Conservation (phyloP, 2,797 vertebrate genomes). For the Ispidina picta region DNA sequence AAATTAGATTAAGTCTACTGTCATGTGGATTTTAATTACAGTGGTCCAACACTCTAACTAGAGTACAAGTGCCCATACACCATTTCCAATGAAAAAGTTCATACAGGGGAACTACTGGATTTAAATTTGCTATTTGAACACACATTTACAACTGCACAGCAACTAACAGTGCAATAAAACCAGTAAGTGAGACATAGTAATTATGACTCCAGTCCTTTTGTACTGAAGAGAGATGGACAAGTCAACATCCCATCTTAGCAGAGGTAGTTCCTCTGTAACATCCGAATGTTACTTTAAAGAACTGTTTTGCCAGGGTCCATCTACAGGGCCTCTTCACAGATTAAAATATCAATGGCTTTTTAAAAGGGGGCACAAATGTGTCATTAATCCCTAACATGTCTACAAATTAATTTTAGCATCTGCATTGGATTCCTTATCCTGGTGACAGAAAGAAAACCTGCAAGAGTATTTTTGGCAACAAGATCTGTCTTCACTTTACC, state of each 20-base stretch:
- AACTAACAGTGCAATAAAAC: background rate
- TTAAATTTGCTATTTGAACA: background rate
- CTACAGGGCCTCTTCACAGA: background rate
- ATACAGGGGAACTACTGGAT: background rate
- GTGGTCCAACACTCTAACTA: background rate
- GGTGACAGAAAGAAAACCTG: background rate
- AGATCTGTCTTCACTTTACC: background rate
- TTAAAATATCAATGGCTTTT: background rate
- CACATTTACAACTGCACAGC: background rate
- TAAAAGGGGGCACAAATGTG: background rate
- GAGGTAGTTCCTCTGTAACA: background rate
- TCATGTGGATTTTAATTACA: slow-evolving; percentile 23
- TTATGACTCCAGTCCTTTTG: background rate
- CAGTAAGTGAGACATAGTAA: background rate
- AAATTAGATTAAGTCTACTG: slow-evolving; percentile 5
- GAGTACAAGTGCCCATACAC: background rate
- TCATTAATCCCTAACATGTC: background rate
- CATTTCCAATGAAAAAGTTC: background rate
- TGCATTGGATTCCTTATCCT: background rate
- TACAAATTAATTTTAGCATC: background rate
- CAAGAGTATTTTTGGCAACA: background rate
- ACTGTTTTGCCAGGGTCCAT: background rate
- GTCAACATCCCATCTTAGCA: background rate
- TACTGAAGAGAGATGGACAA: background rate
- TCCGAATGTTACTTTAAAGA: background rate